Percentiles rank a stretch among this genome's conserved stretches.
These are phyloP conservation scores for Pelecanus crispus DNA, from an alignment of 2,113 vertebrate species.

Conservation along the genomic window DNA sequence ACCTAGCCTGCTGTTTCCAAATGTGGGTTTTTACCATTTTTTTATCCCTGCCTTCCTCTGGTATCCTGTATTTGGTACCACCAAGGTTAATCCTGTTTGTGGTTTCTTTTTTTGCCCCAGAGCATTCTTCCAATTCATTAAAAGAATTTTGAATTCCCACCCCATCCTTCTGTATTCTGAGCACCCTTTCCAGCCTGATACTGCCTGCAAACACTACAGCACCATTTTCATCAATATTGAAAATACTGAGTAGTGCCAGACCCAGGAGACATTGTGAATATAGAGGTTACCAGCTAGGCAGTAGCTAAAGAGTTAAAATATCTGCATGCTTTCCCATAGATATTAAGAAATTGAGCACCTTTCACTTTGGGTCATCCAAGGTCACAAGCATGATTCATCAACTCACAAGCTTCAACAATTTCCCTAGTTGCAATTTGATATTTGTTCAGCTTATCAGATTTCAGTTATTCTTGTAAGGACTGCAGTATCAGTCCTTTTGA, in stretches of 20 bases:
- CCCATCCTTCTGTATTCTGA: neutral
- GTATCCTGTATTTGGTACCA: neutral
- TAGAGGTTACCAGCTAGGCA: neutral
- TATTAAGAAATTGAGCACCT: neutral
- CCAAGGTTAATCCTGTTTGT: fast-evolving
- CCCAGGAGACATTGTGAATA: neutral
- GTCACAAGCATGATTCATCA: neutral
- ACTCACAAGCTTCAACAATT: neutral
- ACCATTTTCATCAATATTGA: neutral
- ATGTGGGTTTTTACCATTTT: neutral
- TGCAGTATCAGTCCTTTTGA: neutral
- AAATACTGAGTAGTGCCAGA: neutral
- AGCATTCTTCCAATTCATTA: neutral
- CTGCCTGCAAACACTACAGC: neutral
- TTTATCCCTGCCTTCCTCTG: neutral
- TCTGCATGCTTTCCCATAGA: neutral
- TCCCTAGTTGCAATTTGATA: neutral
- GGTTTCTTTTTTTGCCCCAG: neutral
- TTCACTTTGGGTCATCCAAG: neutral
- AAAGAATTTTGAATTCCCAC: neutral
- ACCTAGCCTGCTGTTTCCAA: neutral
- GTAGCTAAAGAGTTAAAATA: neutral
- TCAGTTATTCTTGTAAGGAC: neutral
- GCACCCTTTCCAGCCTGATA: neutral
- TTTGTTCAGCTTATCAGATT: neutral